Base-by-base conservation (phyloP, 1,140 invertebrate genomes). In the Penaeus japonicus region DNA sequence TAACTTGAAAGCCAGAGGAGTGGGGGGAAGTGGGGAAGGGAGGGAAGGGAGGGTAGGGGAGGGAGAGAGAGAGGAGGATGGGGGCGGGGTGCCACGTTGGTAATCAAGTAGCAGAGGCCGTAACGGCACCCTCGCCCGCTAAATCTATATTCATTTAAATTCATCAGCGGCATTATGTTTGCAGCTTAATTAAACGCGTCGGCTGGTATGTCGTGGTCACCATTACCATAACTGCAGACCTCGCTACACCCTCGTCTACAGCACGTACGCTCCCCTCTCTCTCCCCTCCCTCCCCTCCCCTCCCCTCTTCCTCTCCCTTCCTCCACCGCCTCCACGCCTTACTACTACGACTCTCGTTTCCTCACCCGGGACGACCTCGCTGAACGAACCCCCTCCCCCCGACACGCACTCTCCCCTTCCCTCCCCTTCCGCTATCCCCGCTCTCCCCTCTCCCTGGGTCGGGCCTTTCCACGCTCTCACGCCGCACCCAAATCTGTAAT, bases 151-250 rank as follows among this genome's bases (percentile, higher is more conserved):
- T 82, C 5, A 82, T 82, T 82, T 82, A 82, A 59, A 82, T 82
- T 82, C 79, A 82, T 82, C 79, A 82, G 53, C 59, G 79, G 55
- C 79, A 82, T 82, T 82, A 82, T 82, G 79, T 82, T 70, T 82
- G 79, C 55, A 59, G 79, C 79, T 82, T 82, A 82, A 82, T 82
- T 82, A 82, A 82, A 59, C 24, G 30, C 54, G 62, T 47, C 53
- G 83, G 65, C 73, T 4, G 83, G 39, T 54, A 57, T 32, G 47
- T 47, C 47, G 47, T 47, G 47, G 47, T 47, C 47, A 39, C 32
- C 39, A 65, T 84, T 84, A 84, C 82, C 82, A 70, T 65, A 84
- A 22, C 27, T 18, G 47, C 39, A 47, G 47, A 47, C n/a, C 32
- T 22, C 47, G 22, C 32, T 80, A 39, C 53, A 39, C 54, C 78